These are phyloP conservation scores for Chiloscyllium plagiosum DNA, from an alignment of 2,113 vertebrate genomes.

Conservation along the genomic window DNA sequence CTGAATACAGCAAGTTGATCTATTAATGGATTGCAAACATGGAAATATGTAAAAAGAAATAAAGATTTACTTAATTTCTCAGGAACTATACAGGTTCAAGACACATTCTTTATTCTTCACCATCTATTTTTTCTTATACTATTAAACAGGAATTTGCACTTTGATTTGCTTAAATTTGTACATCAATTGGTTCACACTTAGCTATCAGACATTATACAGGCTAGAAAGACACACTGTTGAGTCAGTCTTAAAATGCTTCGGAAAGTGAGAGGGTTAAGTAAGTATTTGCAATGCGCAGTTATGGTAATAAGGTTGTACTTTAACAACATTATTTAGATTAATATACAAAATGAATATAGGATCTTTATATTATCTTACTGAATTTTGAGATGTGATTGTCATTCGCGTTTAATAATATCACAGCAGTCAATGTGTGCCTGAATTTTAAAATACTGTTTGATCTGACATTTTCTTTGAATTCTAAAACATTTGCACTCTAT, in stretches of 20 bases:
- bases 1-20: not conserved
- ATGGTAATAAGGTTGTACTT: not conserved
- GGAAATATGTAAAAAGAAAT: not conserved
- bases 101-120: not conserved
- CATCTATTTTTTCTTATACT: not conserved
- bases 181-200: conserved; percentile 20
- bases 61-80: not conserved
- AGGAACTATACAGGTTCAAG: not conserved
- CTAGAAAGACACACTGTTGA: conserved; percentile 31
- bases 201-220: conserved; percentile 6
- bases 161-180: conserved; percentile 35
- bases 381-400: conserved; percentile 2
- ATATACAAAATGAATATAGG: not conserved
- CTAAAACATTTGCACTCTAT: conserved; percentile 15
- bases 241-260: conserved; percentile 7
- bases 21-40: not conserved
- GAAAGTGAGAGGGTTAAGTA: conserved; percentile 8
- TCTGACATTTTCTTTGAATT: conserved; percentile 35
- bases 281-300: not conserved
- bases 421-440: not conserved
- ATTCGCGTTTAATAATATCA: not conserved
- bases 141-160: conserved; percentile 23
- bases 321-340: not conserved
- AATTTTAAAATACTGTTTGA: conserved; percentile 26
- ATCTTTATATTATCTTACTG: not conserved